Evolutionary conservation across 2,797 vertebrate species (phyloP), one percentile per base, ranked within the genome.

Genomic region (Urocyon cinereoargenteus): DNA sequence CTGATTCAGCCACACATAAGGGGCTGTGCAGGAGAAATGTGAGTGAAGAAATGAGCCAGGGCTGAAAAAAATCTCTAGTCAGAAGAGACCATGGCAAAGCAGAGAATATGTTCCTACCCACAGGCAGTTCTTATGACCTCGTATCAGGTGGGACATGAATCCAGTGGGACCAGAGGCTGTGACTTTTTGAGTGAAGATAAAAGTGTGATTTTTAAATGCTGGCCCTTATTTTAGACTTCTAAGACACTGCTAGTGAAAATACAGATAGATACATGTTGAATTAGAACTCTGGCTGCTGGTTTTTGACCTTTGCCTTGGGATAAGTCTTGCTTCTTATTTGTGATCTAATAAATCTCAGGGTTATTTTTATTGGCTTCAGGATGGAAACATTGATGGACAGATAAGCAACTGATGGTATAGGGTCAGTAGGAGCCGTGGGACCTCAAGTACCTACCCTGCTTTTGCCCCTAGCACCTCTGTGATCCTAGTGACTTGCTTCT

Each of bases 311-410:
- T 3, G 7, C 40, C 72, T 79, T 91, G 31, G 45, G 3, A 22
- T 86, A 83, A 34, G 59, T 8, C 51, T 90, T 45, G 21, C 26
- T 68, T 92, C 82, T 86, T 86, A 87, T 70, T 95, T 95, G 59
- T 84, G 57, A 81, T 59, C 55, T 87, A 61, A 55, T 87, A 68
- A 87, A 18, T 12, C 10, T 26, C 28, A 55, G 24, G 83, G 7
- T 8, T 40, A 22, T 83, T 89, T 96, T 83, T 84, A 83, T 87
- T 73, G 72, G 75, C 75, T 45, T 86, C 31, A 6, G 57, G 22
- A 8, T 62, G 59, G 70, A 78, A 55, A 66, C 10, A 19, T 3
- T 16, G 85, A 55, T n/a, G n/a, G 75, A 68, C 9, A 61, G 78
- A 55, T 40, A 62, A 86, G 59, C 34, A 28, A 6, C 64, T 36